Evolutionary conservation across 2,888 invertebrate genomes (phyloP).

Genomic region (Eurytoma californica): DNA sequence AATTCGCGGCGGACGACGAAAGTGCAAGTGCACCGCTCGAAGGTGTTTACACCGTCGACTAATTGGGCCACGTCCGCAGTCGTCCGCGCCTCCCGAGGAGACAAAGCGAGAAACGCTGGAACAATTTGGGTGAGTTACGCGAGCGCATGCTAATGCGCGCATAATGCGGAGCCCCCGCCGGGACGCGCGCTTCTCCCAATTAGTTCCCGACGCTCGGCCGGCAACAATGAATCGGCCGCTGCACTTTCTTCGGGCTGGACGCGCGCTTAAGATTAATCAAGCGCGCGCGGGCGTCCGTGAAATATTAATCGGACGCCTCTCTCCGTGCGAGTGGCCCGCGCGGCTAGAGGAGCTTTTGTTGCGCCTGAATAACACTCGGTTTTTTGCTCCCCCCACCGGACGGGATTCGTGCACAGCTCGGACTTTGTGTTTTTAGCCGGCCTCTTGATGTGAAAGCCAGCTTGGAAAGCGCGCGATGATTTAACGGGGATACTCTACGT

Average conservation of each 20-base stretch:
- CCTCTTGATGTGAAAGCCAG: too few species aligned
- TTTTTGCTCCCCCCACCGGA: too few species aligned
- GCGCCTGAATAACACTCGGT: too few species aligned
- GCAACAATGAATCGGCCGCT: slow-evolving; percentile 36
- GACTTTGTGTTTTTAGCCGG: too few species aligned
- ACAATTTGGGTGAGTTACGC: slow-evolving; percentile 8
- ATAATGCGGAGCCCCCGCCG: too few species aligned
- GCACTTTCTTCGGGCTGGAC: slow-evolving; percentile 43
- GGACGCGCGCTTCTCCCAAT: slow-evolving; percentile 19
- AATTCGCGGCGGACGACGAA: background rate
- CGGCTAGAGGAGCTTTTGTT: background rate
- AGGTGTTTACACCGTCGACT: background rate
- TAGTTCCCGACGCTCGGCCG: slow-evolving; percentile 33
- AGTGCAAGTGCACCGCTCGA: slow-evolving; percentile 1
- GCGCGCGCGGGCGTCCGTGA: slow-evolving; percentile 41
- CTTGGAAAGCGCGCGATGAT: too few species aligned
- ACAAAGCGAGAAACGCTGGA: background rate
- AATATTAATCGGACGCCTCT: slow-evolving; percentile 43
- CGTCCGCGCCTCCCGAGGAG: background rate
- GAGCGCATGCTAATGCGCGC: slow-evolving; percentile 16
- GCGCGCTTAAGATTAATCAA: slow-evolving; percentile 50
- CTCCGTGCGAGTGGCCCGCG: background rate
- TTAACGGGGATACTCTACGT: too few species aligned
- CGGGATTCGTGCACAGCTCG: too few species aligned
- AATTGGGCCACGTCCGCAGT: background rate